These are phyloP conservation scores for Caenorhabditis sp. DNA, from an alignment of 2,888 invertebrate species.

Conservation along the genomic window DNA sequence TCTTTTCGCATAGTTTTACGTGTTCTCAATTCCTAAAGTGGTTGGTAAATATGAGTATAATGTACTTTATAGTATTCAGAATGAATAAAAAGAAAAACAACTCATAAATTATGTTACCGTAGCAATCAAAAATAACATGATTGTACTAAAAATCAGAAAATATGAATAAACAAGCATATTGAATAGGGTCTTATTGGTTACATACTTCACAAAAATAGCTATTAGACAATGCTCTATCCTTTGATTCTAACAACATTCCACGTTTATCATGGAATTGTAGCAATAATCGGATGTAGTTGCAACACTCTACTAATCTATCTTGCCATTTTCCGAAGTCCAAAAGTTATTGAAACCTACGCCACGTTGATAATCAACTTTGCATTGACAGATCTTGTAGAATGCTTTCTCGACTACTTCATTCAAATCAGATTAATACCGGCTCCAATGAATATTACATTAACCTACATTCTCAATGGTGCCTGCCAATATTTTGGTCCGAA, in stretches of 20 bases:
- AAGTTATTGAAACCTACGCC: neutral
- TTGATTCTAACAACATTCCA: neutral
- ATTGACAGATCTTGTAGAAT: neutral
- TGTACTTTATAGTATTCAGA: too few species aligned
- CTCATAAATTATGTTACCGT: too few species aligned
- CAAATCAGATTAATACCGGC: constrained; percentile 18
- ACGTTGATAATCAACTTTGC: constrained; percentile 3
- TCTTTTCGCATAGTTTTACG: too few species aligned
- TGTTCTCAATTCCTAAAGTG: too few species aligned
- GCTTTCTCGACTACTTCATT: neutral
- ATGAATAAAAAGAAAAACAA: too few species aligned
- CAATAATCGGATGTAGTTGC: neutral
- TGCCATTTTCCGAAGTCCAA: constrained; percentile 3
- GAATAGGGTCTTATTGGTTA: too few species aligned
- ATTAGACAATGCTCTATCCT: neutral
- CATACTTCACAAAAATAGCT: neutral
- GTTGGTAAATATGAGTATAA: neutral
- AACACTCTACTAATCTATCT: constrained; percentile 2
- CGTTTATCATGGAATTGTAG: constrained; percentile 6
- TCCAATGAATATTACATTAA: constrained; percentile 12
- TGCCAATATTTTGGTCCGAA: constrained; percentile 20
- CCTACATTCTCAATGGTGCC: constrained; percentile 19
- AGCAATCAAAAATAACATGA: too few species aligned
- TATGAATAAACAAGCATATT: too few species aligned
- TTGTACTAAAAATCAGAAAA: too few species aligned